Base-by-base conservation (phyloP, 2,888 invertebrate genomes). In the Lasioglossum morio region DNA sequence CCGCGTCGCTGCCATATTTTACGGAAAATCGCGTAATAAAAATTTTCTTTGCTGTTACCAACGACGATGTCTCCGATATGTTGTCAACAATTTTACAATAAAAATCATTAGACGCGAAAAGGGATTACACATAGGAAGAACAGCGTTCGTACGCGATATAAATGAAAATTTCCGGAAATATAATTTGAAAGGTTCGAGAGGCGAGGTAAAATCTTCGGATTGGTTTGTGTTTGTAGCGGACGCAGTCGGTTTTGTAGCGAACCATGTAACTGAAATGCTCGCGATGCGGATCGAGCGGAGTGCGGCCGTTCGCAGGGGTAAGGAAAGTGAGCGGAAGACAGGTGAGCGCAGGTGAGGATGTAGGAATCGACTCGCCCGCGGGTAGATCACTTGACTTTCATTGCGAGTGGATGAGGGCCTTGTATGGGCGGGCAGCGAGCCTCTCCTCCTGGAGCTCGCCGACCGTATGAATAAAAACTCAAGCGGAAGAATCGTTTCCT, bases 251-350 rank as follows among this genome's bases (percentile, higher is more conserved):
- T 53, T n/a, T 10, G 53, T 3, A 10, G 53, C 53, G 53, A 53
- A n/a, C 53, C 10, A n/a, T 53, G 53, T 53, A 53, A 53, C 53
- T 53, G 53, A 53, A 53, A n/a, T 10, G 53, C 53, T 53, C 23
- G 53, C 53, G 70, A 82, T 63, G 81, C 79, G 84, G 86, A 84
- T 84, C 82, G 75, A 12, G 66, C 34, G 27, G 77, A 63, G 63
- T 16, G 66, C 60, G 60, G 46, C 72, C 81, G 63, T 87, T 85
- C 88, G 86, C 83, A 75, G 82, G 87, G 88, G 84, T 82, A 80
- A 90, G 86, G 89, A 89, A 88, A 89, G 83, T 76, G 84, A 90
- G 70, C 90, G 90, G 89, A 90, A 90, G 90, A 88, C 90, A 90
- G 90, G 90, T 90, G 90, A 90, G 81, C 90, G 89, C 90, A 89